phyloP scores from a whole-genome alignment of 2,797 vertebrate genomes.

The Cyclopterus lumpus region DNA sequence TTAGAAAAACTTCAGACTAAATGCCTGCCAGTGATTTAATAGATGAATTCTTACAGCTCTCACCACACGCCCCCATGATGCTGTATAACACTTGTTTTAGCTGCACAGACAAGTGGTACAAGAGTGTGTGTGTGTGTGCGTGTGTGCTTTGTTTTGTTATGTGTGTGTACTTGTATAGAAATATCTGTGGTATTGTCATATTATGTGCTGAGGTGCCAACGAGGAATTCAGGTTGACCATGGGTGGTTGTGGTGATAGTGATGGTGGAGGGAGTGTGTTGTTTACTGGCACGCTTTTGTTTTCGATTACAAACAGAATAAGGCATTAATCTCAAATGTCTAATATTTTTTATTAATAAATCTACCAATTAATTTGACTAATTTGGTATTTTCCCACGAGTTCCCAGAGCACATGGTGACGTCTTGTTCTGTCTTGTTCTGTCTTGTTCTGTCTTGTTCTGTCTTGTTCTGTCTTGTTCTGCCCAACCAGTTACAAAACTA shows the following conservation, averaged over 20 bases:
- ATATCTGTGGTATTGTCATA: conserved; percentile 64
- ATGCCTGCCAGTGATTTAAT: conserved; percentile 51
- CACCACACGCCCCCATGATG: conserved; percentile 12
- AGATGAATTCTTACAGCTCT: conserved; percentile 48
- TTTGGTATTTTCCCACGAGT: no score
- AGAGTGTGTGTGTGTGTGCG: conserved; percentile 4
- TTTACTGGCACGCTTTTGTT: conserved; percentile 18
- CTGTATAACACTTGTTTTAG: conserved; percentile 21
- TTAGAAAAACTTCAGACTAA: conserved; percentile 28
- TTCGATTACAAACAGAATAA: conserved; percentile 29
- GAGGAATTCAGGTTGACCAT: conserved; percentile 37
- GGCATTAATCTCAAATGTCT: not conserved
- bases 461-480: no score
- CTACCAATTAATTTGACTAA: not conserved
- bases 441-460: no score
- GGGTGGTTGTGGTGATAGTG: conserved; percentile 1
- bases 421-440: no score
- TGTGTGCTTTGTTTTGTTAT: conserved; percentile 33
- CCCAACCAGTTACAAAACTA: not conserved
- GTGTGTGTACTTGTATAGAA: conserved; percentile 44
- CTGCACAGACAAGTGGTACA: conserved; percentile 24
- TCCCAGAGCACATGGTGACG: not conserved
- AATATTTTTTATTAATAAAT: not conserved
- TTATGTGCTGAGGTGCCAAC: conserved; percentile 58
- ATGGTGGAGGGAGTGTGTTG: conserved; percentile 1